These are phyloP conservation scores for Formica aserva DNA, from an alignment of 2,888 invertebrate genomes.

Conservation along the genomic window DNA sequence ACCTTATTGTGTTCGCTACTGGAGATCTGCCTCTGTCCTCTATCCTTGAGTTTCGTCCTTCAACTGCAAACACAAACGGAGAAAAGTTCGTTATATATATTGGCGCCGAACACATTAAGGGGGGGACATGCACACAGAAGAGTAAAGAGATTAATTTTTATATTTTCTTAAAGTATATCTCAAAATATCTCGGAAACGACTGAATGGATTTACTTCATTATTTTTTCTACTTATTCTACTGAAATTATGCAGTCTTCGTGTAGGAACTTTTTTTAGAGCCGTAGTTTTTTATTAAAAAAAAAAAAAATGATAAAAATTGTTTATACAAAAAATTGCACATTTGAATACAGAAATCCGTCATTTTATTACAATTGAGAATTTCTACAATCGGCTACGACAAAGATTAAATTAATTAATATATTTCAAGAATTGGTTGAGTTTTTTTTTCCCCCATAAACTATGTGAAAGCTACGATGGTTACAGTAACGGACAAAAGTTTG, in stretches of 20 bases:
- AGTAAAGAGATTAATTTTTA: background rate
- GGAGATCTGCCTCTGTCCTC: slow-evolving; percentile 44
- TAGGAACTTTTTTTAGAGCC: background rate
- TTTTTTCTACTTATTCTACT: background rate
- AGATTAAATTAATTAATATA: too few relatives aligned
- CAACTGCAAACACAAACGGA: slow-evolving; percentile 46
- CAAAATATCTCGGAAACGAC: background rate
- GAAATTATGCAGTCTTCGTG: background rate
- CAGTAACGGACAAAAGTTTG: too few relatives aligned
- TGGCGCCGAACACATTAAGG: background rate
- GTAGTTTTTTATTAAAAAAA: background rate
- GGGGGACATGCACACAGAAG: background rate
- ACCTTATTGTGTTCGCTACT: slow-evolving; percentile 46
- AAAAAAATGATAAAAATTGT: background rate
- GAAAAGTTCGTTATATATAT: slow-evolving; percentile 17
- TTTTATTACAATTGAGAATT: background rate
- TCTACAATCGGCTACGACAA: background rate
- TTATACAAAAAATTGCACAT: background rate
- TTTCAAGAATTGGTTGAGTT: too few relatives aligned
- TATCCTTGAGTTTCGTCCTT: slow-evolving; percentile 53
- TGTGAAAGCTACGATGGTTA: too few relatives aligned
- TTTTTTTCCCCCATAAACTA: too few relatives aligned
- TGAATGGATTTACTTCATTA: background rate
- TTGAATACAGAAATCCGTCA: background rate
- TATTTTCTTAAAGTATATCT: background rate